Conservation (phyloP, 2,113 vertebrate genomes). For the Noctilio leporinus region DNA sequence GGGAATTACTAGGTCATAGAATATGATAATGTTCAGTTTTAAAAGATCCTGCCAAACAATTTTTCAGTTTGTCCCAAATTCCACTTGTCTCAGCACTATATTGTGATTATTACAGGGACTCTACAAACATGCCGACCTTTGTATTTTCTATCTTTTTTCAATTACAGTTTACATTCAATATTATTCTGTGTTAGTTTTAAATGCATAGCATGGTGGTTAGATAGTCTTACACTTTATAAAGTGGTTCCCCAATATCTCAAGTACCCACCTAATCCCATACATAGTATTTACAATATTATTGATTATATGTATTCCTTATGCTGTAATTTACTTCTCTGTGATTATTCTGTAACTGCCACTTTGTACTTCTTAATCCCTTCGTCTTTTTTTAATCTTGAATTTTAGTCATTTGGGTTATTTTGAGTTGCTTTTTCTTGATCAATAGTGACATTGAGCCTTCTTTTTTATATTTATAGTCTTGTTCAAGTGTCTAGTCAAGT, state of each 20-base stretch:
- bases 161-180: background rate
- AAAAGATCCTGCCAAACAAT: background rate
- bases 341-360: background rate
- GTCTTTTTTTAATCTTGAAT: background rate
- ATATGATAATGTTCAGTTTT: background rate
- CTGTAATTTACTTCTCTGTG: background rate
- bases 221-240: background rate
- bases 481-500: background rate
- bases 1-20: background rate
- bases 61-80: background rate
- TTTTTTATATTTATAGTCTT: background rate
- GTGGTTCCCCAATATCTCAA: background rate
- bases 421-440: background rate
- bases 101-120: background rate
- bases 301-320: background rate
- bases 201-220: background rate
- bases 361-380: background rate
- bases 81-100: background rate
- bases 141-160: background rate
- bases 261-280: background rate
- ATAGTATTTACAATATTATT: background rate
- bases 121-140: background rate
- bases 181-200: background rate
- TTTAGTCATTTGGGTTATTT: background rate
- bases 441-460: background rate